Conservation (phyloP, 2,888 invertebrate species). For the Eupsilia transversa region DNA sequence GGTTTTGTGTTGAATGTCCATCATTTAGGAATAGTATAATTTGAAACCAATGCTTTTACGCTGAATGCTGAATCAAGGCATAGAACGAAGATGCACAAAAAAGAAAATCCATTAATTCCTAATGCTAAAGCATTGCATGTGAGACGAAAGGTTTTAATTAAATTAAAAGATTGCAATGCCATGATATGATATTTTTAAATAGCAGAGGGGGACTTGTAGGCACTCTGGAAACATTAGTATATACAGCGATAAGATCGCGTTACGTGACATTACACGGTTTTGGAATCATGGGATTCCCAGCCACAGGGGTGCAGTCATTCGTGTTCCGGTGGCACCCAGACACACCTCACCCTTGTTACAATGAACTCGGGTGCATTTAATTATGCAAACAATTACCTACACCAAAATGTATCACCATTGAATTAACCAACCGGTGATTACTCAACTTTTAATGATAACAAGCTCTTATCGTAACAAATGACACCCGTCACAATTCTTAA, state of each 20-base stretch:
- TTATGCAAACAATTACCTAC: constrained; percentile 40
- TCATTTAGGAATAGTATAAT: constrained; percentile 9
- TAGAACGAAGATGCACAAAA: not conserved
- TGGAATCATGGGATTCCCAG: constrained; percentile 55
- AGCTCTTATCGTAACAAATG: constrained; percentile 32
- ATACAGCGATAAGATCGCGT: constrained; percentile 44
- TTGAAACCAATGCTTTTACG: constrained; percentile 5
- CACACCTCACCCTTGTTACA: constrained; percentile 40
- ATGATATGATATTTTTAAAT: constrained; percentile 34
- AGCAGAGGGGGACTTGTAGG: constrained; percentile 41
- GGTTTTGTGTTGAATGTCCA: constrained; percentile 4
- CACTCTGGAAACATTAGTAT: constrained; percentile 37
- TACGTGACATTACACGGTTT: constrained; percentile 55
- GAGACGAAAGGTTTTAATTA: constrained; percentile 37
- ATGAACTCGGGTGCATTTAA: constrained; percentile 47
- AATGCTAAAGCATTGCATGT: not conserved
- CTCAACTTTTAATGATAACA: constrained; percentile 29
- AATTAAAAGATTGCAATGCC: constrained; percentile 39
- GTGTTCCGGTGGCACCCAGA: constrained; percentile 26
- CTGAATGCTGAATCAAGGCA: too few species aligned
- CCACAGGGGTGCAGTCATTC: constrained; percentile 38
- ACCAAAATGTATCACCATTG: constrained; percentile 1
- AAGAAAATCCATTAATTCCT: not conserved
- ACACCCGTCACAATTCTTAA: constrained; percentile 40
- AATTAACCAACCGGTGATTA: constrained; percentile 20